Base-by-base conservation (phyloP, 2,113 vertebrate species). In the Chaetodon trifascialis region DNA sequence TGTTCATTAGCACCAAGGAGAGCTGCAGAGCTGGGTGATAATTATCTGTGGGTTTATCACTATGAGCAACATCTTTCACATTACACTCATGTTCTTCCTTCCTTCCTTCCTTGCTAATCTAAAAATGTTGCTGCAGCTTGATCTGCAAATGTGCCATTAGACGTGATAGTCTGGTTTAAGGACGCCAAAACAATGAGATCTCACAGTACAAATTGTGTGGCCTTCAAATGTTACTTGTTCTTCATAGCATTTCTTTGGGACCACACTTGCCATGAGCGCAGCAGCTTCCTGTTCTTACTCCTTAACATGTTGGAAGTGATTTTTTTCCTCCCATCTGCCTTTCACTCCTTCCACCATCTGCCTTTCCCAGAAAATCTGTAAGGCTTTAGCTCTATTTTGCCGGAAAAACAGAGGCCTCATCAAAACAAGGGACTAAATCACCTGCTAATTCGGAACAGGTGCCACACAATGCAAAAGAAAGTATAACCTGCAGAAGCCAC, bases 381-480 rank as follows among this genome's bases (percentile, higher is more conserved):
- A 82, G 51, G 74, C 74, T 81, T 83, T 2, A 84, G 40, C 40
- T 78, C 6, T 52, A 7, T 69, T 82, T 78, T 85, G 21, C 58
- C 62, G 46, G 3, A 36, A 68, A 75, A 76, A 73, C 11, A 30
- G 12, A 52, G 23, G 11, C 40, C 42, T 80, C 5, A 0, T 68
- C 51, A 19, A 62, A 63, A 75, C 54, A 81, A 66, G 65, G 40
- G 8, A 21, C 34, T 62, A 75, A 69, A 75, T 73, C 82, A 76
- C 52, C 19, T 1, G 69, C 52, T 73, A 73, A 84, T 72, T 65
- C 51, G 21, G 23, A 70, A 30, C 66, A 56, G 71, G 76, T 70
- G 80, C 73, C 21, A 15, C 44, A 15, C 17, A 64, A 38, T 12
- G 9, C 36, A 64, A 62, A 65, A 52, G 36, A 23, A 46, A 36